A percentile compares a stretch with the other conserved stretches of the same genome.
phyloP scores from a whole-genome alignment of 2,888 invertebrate genomes.

The Idaea aversata region DNA sequence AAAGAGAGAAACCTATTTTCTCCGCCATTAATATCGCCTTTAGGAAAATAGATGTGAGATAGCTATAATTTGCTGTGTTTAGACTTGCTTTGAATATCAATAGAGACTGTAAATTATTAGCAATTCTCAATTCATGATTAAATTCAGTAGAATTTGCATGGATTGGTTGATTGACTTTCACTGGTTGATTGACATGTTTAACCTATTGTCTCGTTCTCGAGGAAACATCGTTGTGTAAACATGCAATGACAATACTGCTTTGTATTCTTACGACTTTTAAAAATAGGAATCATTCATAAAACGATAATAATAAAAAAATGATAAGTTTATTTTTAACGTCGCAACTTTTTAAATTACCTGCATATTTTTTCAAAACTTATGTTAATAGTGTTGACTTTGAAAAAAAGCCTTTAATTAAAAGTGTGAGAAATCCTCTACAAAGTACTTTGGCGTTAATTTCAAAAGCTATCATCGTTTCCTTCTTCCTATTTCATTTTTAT shows the following conservation, averaged over 20 bases:
- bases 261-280: neutral
- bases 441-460: neutral
- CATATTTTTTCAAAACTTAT: no score
- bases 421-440: neutral
- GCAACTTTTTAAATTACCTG: no score
- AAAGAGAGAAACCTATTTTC: slow-evolving; percentile 23
- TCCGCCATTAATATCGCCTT: slow-evolving; percentile 17
- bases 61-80: neutral
- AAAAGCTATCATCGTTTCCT: neutral
- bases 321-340: no score
- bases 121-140: no score
- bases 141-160: neutral
- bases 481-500: neutral
- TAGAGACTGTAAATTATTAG: neutral
- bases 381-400: no score
- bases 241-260: neutral
- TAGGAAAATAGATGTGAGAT: neutral
- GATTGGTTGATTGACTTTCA: neutral
- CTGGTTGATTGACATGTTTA: no score
- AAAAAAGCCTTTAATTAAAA: no score
- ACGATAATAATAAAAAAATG: neutral
- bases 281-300: neutral
- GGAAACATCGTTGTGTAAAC: neutral
- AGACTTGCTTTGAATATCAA: neutral
- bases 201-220: neutral